Evolutionary conservation across 2,113 vertebrate species (phyloP).

Genomic region (Istiophorus platypterus): DNA sequence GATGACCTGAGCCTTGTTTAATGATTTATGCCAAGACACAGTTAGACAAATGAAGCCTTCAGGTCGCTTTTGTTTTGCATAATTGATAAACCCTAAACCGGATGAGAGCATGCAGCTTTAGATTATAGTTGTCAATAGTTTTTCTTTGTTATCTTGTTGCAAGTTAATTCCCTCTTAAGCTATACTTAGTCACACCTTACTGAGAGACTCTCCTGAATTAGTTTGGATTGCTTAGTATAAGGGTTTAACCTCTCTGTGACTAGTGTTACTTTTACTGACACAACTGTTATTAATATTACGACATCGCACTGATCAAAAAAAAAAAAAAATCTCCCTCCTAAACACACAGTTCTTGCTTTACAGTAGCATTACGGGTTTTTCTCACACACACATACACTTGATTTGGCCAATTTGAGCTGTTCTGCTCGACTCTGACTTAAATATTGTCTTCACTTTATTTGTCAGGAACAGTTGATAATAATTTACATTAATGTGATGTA

Average conservation of each 20-base stretch:
- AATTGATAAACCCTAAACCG: slow-evolving; percentile 24
- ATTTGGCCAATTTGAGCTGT: neutral
- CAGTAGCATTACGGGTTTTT: neutral
- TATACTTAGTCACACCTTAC: slow-evolving; percentile 53
- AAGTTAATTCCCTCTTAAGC: slow-evolving; percentile 66
- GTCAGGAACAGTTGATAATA: neutral
- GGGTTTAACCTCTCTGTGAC: slow-evolving; percentile 29
- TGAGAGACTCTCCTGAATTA: slow-evolving; percentile 41
- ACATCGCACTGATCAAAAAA: neutral
- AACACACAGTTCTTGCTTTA: neutral
- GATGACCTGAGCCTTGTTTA: slow-evolving; percentile 18
- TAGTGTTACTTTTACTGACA: neutral
- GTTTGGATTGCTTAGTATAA: slow-evolving; percentile 48
- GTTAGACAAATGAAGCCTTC: slow-evolving; percentile 26
- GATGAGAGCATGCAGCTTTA: neutral
- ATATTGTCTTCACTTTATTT: neutral
- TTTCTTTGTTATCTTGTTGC: slow-evolving; percentile 30
- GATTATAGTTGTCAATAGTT: slow-evolving; percentile 25
- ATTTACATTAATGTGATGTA: neutral
- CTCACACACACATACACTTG: neutral
- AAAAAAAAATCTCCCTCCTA: neutral
- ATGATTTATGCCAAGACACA: slow-evolving; percentile 44
- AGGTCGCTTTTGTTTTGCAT: slow-evolving; percentile 31
- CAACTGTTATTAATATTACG: neutral
- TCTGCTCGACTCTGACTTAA: neutral